Conservation (phyloP, 2,113 vertebrate genomes). For the Haplochromis vanheusdeni region DNA sequence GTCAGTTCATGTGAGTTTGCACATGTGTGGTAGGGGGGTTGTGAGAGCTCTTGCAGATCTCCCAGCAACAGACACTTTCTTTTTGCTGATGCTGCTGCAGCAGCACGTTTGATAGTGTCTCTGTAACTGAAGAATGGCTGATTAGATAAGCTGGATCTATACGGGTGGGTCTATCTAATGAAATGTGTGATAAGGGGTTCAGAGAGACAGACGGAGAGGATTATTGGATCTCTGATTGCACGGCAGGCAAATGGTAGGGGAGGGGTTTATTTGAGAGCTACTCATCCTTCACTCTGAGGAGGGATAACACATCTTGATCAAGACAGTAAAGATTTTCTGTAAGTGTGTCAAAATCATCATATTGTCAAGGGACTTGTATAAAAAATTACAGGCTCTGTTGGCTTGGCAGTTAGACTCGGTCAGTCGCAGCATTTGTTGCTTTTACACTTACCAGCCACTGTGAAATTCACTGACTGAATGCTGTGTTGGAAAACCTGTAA, state of each 20-base stretch:
- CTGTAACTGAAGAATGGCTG: slow-evolving; percentile 5
- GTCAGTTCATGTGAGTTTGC: not conserved
- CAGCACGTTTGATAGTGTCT: not conserved
- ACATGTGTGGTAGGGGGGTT: not conserved
- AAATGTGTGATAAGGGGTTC: slow-evolving; percentile 31
- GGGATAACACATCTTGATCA: not conserved
- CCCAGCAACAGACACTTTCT: slow-evolving; percentile 10
- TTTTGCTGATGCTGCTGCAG: not conserved
- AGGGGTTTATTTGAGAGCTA: slow-evolving; percentile 19
- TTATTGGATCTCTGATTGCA: slow-evolving; percentile 44
- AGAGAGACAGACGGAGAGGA: slow-evolving; percentile 52
- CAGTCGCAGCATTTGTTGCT: slow-evolving; percentile 6
- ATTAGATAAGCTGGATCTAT: slow-evolving; percentile 48
- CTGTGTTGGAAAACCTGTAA: not conserved
- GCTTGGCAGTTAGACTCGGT: not conserved
- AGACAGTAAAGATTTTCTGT: not conserved
- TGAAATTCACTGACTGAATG: not conserved
- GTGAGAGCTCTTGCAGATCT: not conserved
- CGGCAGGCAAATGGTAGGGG: slow-evolving; percentile 7
- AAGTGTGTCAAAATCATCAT: not conserved
- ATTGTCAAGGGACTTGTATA: not conserved
- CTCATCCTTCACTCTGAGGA: not conserved
- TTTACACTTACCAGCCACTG: not conserved
- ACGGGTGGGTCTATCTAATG: slow-evolving; percentile 22
- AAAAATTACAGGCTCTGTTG: not conserved